phyloP scores from a whole-genome alignment of 2,113 vertebrate genomes.

The Cheirogaleus medius region DNA sequence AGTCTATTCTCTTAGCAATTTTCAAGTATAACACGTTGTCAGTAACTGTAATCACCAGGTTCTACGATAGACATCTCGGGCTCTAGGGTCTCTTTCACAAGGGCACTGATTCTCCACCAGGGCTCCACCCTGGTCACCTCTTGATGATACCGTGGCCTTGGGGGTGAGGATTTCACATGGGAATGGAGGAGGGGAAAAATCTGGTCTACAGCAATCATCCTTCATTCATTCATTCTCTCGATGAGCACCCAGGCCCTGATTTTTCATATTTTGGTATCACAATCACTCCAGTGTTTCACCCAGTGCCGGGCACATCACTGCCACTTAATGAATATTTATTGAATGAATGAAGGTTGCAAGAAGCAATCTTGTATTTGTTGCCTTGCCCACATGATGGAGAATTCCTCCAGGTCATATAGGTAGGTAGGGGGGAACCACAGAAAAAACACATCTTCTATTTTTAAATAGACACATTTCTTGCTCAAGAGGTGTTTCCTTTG shows the following conservation, averaged over 20 bases:
- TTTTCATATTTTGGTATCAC: not conserved
- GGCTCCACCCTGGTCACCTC: not conserved
- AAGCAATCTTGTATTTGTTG: no score
- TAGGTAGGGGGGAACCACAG: not conserved
- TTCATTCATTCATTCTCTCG: accelerated
- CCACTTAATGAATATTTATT: no score
- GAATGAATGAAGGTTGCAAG: not conserved
- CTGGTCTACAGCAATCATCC: not conserved
- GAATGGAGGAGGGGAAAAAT: not conserved
- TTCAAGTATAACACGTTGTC: not conserved
- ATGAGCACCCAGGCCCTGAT: no score
- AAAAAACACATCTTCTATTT: not conserved
- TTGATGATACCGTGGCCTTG: not conserved
- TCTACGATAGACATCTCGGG: not conserved
- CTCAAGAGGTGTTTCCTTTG: not conserved
- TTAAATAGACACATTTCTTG: no score
- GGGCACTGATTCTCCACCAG: not conserved
- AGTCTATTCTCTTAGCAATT: not conserved
- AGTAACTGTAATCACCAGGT: no score
- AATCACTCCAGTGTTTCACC: not conserved
- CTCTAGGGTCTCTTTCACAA: not conserved
- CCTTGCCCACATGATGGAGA: accelerated
- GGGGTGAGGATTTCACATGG: not conserved
- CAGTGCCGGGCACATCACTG: not conserved
- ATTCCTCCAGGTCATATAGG: not conserved